phyloP scores from a whole-genome alignment of 2,797 vertebrate genomes.

The Lacerta agilis region DNA sequence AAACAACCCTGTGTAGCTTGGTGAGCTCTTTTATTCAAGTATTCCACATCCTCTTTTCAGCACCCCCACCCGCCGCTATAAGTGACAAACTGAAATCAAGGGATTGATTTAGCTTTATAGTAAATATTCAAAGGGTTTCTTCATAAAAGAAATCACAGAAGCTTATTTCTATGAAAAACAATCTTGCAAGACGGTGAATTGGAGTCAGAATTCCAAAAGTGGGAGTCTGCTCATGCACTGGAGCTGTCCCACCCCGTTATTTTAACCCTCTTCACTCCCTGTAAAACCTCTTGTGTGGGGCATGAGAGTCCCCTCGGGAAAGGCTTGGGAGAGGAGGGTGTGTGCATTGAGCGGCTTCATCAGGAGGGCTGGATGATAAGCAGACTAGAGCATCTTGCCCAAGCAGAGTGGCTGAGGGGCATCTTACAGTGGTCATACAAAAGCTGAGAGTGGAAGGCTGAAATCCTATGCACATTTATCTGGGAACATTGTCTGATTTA shows the following conservation, averaged over 20 bases:
- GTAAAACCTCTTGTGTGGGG: not conserved
- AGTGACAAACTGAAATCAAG: not conserved
- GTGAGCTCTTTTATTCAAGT: not conserved
- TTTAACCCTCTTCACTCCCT: not conserved
- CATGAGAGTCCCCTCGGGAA: not conserved
- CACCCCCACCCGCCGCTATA: no score
- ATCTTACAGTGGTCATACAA: constrained; percentile 40
- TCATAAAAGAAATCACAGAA: not conserved
- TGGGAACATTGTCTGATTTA: no score
- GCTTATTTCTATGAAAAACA: not conserved
- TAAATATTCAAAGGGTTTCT: not conserved
- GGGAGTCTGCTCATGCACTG: not conserved
- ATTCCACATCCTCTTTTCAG: not conserved
- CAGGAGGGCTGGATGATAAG: not conserved
- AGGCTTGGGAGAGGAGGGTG: not conserved
- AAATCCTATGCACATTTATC: not conserved
- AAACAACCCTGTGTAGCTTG: not conserved
- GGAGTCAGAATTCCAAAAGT: not conserved
- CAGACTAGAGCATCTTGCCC: not conserved
- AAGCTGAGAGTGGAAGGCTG: not conserved
- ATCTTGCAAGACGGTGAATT: not conserved
- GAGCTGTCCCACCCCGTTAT: not conserved
- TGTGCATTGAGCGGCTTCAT: not conserved
- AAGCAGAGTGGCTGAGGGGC: constrained; percentile 8
- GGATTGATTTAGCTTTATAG: not conserved